phyloP scores from a whole-genome alignment of 2,797 vertebrate genomes.

The Trachurus trachurus region DNA sequence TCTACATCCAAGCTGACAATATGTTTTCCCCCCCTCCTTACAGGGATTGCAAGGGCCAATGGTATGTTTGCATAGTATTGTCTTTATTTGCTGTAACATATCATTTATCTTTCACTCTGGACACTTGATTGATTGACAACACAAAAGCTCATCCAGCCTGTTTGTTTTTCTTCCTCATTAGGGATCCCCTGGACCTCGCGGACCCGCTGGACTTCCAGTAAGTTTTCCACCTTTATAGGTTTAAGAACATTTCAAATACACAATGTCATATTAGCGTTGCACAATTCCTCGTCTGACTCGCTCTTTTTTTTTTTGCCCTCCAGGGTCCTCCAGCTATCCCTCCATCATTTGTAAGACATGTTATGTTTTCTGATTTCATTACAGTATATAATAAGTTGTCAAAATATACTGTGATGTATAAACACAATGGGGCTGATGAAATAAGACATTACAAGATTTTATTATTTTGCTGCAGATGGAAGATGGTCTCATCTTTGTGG shows the following conservation, averaged over 20 bases:
- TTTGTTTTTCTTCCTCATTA: slow-evolving; percentile 70
- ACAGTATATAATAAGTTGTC: neutral
- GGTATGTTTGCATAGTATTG: slow-evolving; percentile 83
- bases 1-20: slow-evolving; percentile 33
- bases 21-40: slow-evolving; percentile 46
- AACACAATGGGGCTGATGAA: neutral
- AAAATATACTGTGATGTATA: slow-evolving; percentile 6
- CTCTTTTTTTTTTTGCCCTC: slow-evolving; percentile 47
- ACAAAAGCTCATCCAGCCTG: slow-evolving; percentile 15
- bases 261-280: neutral
- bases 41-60: slow-evolving; percentile 94
- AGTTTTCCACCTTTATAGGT: slow-evolving; percentile 48
- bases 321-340: slow-evolving; percentile 89
- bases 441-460: slow-evolving; percentile 1
- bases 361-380: slow-evolving; percentile 40
- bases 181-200: slow-evolving; percentile 94
- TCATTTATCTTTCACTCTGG: slow-evolving; percentile 10
- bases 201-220: slow-evolving; percentile 93
- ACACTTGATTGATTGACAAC: slow-evolving; percentile 17
- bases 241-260: slow-evolving; percentile 15
- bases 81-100: slow-evolving; percentile 10
- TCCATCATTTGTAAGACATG: slow-evolving; percentile 90
- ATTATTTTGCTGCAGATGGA: slow-evolving; percentile 83
- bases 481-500: slow-evolving; percentile 87
- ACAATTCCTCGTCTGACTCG: slow-evolving; percentile 30